A percentile compares a stretch with the other conserved stretches of the same genome.
phyloP scores from a whole-genome alignment of 2,113 vertebrate species.

The Etheostoma spectabile region DNA sequence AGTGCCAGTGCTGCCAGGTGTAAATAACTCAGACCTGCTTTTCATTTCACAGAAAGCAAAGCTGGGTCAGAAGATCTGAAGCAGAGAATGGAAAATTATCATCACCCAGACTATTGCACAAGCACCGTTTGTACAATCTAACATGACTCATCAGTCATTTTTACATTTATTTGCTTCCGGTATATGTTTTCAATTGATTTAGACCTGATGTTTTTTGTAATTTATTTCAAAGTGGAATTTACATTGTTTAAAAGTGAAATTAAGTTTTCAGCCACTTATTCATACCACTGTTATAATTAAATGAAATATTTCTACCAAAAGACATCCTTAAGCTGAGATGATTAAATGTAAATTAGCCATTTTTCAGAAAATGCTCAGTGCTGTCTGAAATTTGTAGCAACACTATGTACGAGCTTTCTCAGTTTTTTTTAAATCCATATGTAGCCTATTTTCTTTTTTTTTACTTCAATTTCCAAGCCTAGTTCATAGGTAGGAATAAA shows the following conservation, averaged over 20 bases:
- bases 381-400: constrained; percentile 31
- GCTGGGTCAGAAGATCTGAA: constrained; percentile 93
- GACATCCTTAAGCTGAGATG: constrained; percentile 32
- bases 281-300: constrained; percentile 24
- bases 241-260: constrained; percentile 39
- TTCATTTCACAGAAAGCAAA: constrained; percentile 94
- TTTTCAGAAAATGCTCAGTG: constrained; percentile 16
- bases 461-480: neutral
- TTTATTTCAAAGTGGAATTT: constrained; percentile 50
- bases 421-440: constrained; percentile 47
- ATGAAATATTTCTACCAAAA: constrained; percentile 43
- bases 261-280: constrained; percentile 25
- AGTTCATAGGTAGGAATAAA: constrained; percentile 22
- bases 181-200: constrained; percentile 63
- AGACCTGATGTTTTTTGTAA: constrained; percentile 43
- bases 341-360: constrained; percentile 30
- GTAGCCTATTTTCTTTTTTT: constrained; percentile 40
- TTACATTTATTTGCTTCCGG: constrained; percentile 41
- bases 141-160: constrained; percentile 57
- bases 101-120: constrained; percentile 60
- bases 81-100: constrained; percentile 71
- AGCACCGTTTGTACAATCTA: constrained; percentile 68
- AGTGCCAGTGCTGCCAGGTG: constrained; percentile 39
- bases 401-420: constrained; percentile 19
- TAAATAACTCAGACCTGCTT: constrained; percentile 61